Evolutionary conservation across 2,113 vertebrate species (phyloP).

Genomic region (Nicator chloris): DNA sequence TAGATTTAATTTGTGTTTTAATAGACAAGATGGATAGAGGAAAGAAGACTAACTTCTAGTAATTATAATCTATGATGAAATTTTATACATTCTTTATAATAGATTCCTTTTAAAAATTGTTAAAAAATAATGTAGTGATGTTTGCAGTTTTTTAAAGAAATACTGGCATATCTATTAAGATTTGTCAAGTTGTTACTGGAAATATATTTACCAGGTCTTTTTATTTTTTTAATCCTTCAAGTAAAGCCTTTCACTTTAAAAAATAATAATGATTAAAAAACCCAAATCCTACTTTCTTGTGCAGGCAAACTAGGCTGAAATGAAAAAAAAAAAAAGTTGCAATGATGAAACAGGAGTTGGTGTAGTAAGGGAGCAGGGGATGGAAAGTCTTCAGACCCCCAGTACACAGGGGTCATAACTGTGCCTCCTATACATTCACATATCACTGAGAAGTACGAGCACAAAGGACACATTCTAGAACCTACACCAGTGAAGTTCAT

Average conservation of each 20-base stretch:
- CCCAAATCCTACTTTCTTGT: neutral
- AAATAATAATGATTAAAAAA: neutral
- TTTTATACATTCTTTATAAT: neutral
- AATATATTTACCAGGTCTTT: neutral
- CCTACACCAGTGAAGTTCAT: neutral
- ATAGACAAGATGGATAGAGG: neutral
- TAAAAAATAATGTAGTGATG: neutral
- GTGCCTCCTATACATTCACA: rapidly evolving
- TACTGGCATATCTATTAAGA: neutral
- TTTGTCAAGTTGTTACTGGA: neutral
- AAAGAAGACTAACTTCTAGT: neutral
- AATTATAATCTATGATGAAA: neutral
- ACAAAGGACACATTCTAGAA: neutral
- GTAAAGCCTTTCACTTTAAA: neutral
- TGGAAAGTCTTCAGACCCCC: neutral
- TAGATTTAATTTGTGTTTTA: constrained; percentile 20
- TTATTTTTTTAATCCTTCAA: neutral
- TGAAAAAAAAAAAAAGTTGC: neutral
- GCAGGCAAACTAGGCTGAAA: neutral
- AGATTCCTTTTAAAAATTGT: neutral
- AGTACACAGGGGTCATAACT: neutral
- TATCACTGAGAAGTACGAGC: neutral
- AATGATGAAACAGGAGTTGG: neutral
- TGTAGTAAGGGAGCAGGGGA: neutral
- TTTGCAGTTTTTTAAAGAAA: neutral